Base-by-base conservation (phyloP, 2,113 vertebrate genomes). In the Nycticryphes semicollaris region DNA sequence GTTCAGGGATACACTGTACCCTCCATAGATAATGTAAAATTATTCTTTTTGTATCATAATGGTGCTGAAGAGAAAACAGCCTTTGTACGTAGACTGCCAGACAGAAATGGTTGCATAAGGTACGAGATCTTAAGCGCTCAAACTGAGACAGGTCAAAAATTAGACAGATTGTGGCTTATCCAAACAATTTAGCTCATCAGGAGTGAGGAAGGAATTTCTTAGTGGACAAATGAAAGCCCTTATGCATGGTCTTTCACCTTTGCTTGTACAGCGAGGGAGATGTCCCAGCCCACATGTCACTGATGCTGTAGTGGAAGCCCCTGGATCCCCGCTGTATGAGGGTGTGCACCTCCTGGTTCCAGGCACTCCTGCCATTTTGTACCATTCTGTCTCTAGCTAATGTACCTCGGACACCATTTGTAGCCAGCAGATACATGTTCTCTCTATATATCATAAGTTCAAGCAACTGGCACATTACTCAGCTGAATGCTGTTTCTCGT, bases 231-330 rank as follows among this genome's bases (percentile, higher is more conserved):
- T 16, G 11, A 8, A 35, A 48, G 64, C 23, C 48, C 68, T 47
- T 23, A 6, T 53, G 28, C 11, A 6, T 15, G 10, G 43, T 48
- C 41, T 62, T 67, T 50, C 47, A n/a, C n/a, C 24, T 14, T 0
- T n/a, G 48, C 64, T 22, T 56, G 31, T n/a, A 11, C 35, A 20
- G 21, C 1, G 20, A 64, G 22, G 22, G n/a, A 33, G 45, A 8
- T 14, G 72, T 50, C 47, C 47, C 43, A 70, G 62, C 30, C 56
- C 12, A 4, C 54, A 7, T 0, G 2, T 4, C 0, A 7, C 18
- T 48, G n/a, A 1, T 24, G 23, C 37, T 5, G 13, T 15, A 2
- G 19, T 15, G 60, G 19, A 30, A 16, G 9, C 10, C 60, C 20
- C 43, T 23, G 14, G 5, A 8, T 28, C 14, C 15, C 22, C 3